Evolutionary conservation across 2,797 vertebrate species (phyloP).

Genomic region (Erethizon dorsatum): DNA sequence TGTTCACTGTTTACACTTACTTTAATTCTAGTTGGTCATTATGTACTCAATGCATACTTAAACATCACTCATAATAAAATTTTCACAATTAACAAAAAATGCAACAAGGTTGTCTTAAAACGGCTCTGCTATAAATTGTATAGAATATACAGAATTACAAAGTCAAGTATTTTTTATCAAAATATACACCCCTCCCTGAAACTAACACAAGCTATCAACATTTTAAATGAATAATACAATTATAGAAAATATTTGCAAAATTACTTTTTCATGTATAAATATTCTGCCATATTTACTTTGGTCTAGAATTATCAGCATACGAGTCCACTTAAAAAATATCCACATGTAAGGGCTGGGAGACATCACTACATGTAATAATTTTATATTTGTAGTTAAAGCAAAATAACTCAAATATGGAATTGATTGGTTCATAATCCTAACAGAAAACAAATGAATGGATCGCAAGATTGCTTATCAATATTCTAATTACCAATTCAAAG

Average conservation of each 20-base stretch:
- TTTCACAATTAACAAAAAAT: constrained; percentile 90
- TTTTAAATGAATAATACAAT: constrained; percentile 90
- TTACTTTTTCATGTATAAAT: constrained; percentile 92
- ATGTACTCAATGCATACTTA: constrained; percentile 88
- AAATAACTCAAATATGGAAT: constrained; percentile 85
- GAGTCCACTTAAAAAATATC: constrained; percentile 89
- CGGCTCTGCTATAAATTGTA: constrained; percentile 92
- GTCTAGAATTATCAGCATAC: constrained; percentile 91
- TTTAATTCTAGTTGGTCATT: constrained; percentile 89
- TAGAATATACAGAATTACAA: constrained; percentile 92
- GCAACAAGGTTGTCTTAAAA: constrained; percentile 90
- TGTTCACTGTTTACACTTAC: constrained; percentile 88
- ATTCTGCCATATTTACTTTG: constrained; percentile 93
- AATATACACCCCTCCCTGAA: constrained; percentile 92
- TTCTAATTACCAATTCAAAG: constrained; percentile 83
- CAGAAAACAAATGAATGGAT: constrained; percentile 85
- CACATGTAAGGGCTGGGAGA: constrained; percentile 86
- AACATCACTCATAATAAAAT: constrained; percentile 89
- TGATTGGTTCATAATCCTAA: constrained; percentile 80
- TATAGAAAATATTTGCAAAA: constrained; percentile 93
- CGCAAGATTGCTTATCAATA: constrained; percentile 85
- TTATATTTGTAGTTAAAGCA: constrained; percentile 85
- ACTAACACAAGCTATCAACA: constrained; percentile 90
- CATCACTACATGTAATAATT: constrained; percentile 75
- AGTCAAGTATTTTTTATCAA: constrained; percentile 91